Evolutionary conservation across 37 sponge, comb jelly and placozoan genomes (phyloP), one percentile per base, ranked within the genome.

Genomic region (Beroe forskalii): DNA sequence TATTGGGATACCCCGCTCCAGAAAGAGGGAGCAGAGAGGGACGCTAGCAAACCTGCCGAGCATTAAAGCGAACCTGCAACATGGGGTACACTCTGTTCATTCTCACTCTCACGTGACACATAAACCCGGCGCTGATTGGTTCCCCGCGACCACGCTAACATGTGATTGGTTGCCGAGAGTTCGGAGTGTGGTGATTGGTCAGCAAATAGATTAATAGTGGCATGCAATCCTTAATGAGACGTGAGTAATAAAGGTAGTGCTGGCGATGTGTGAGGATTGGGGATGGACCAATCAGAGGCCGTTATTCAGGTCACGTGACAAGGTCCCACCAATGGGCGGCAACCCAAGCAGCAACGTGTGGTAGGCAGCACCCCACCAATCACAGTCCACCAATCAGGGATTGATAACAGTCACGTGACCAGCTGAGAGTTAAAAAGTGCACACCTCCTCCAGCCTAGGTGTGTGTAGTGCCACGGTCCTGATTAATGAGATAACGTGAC

Each of bases 161-260:
- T 63, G 66, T 63, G 66, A 63, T 63, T 63, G 66, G 66, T 28
- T 63, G 20, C 20, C 28, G 28, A 30, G 2, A 30, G 66, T 20
- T 28, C 20, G 66, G 28, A 23, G 66, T 3, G 3, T 19, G n/a
- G 23, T 63, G 66, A 63, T 63, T 63, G 66, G 66, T 30, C 66
- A 63, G 66, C 66, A 63, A 63, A 63, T 63, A 63, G 66, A 63
- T 63, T 63, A 63, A 63, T 63, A 63, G 66, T 63, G 66, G 66
- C 66, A 63, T 63, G 66, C 66, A 63, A 63, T 63, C 66, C 25
- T 63, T 63, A 63, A 63, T 63, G 66, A 63, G 66, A 63, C 66
- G 66, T 63, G 66, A 63, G 66, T 63, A 63, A 63, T 63, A 63
- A 63, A 63, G 66, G 66, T 63, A 63, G 66, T 63, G 66, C 66